A percentile compares a stretch with the other conserved stretches of the same genome.
Conservation (phyloP, 2,113 vertebrate genomes). For the Coturnix japonica region DNA sequence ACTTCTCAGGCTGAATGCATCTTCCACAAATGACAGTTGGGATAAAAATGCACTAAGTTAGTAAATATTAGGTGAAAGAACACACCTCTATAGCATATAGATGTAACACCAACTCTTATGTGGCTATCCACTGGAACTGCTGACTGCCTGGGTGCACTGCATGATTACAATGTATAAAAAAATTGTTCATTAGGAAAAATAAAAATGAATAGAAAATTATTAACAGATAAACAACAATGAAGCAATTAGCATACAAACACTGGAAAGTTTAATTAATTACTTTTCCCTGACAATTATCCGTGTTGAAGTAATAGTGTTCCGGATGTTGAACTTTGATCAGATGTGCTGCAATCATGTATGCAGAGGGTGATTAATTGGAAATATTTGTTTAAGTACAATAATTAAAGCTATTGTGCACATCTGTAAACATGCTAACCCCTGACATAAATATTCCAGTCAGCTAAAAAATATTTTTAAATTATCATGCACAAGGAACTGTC, state of each 20-base stretch:
- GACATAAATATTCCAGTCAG: constrained; percentile 21
- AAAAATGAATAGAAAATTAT: neutral
- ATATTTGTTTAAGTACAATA: neutral
- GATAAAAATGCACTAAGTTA: neutral
- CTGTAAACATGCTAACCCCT: constrained; percentile 11
- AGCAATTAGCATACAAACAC: neutral
- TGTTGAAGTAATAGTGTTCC: neutral
- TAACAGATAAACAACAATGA: neutral
- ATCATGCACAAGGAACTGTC: neutral
- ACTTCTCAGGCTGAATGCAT: neutral
- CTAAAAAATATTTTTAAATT: constrained; percentile 2
- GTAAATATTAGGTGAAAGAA: neutral
- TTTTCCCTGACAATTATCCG: neutral
- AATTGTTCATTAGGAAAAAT: neutral
- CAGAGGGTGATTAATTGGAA: neutral
- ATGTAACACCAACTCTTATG: neutral
- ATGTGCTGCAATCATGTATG: neutral
- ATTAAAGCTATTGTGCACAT: neutral
- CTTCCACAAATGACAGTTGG: neutral
- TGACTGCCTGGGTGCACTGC: neutral
- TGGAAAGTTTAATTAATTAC: neutral
- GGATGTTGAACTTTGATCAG: neutral
- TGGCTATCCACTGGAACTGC: neutral
- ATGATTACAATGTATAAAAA: neutral
- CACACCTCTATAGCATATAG: neutral